Conservation (phyloP, 2,113 vertebrate genomes). For the Corvus hawaiiensis region DNA sequence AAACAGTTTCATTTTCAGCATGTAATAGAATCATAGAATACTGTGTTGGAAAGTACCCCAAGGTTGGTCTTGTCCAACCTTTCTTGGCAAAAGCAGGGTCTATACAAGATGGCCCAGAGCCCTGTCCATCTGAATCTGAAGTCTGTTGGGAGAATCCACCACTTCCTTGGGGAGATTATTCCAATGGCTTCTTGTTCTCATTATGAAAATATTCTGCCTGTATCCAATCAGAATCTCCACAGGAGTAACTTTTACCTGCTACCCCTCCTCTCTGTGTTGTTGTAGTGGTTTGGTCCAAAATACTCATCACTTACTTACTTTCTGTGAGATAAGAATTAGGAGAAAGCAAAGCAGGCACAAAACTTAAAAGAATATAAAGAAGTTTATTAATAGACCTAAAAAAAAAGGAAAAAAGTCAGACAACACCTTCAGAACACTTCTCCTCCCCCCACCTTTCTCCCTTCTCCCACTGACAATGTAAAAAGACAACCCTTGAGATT, state of each 20-base stretch:
- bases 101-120: neutral
- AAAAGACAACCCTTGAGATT: too few relatives aligned
- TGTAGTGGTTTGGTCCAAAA: too few relatives aligned
- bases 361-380: too few relatives aligned
- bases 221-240: neutral
- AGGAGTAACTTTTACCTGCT: neutral
- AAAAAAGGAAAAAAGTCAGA: too few relatives aligned
- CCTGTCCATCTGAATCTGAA: neutral
- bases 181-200: neutral
- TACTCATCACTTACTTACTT: too few relatives aligned
- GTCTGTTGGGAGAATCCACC: neutral
- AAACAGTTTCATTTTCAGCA: neutral
- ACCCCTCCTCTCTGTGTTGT: neutral
- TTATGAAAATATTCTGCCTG: neutral
- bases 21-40: neutral
- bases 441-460: too few relatives aligned
- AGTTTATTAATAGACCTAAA: too few relatives aligned
- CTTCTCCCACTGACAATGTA: too few relatives aligned
- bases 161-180: neutral
- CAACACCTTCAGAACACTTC: too few relatives aligned
- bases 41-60: neutral
- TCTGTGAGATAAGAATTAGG: too few relatives aligned
- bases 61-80: neutral
- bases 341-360: too few relatives aligned
- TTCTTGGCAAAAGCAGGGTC: fast-evolving